Percentiles rank a stretch among this genome's conserved stretches.
phyloP scores from a whole-genome alignment of 2,888 invertebrate genomes.

The Meloe dianella region DNA sequence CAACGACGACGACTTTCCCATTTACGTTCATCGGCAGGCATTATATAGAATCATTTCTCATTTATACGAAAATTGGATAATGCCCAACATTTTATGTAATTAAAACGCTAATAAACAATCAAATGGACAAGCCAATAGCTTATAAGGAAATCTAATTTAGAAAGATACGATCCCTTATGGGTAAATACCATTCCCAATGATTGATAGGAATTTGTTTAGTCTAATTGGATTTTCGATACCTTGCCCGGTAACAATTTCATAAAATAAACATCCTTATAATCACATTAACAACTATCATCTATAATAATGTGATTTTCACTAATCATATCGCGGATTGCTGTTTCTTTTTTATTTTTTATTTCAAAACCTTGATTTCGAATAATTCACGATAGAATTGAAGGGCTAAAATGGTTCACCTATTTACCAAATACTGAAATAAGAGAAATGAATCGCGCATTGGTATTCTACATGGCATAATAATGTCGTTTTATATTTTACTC shows the following conservation, averaged over 20 bases:
- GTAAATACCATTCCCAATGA: background rate
- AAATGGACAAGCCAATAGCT: background rate
- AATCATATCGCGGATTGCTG: conserved; percentile 24
- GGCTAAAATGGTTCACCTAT: conserved; percentile 30
- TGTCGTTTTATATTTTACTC: conserved; percentile 35
- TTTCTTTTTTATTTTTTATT: no score
- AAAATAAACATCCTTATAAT: conserved; percentile 29
- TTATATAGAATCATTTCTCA: background rate
- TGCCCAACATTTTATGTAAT: conserved; percentile 8
- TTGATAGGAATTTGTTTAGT: background rate
- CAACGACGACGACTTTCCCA: background rate
- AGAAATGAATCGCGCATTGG: conserved; percentile 35
- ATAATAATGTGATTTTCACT: background rate
- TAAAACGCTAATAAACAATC: background rate
- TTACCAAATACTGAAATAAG: conserved; percentile 36
- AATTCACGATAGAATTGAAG: conserved; percentile 35
- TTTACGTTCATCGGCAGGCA: background rate
- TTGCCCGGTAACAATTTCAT: conserved; percentile 17
- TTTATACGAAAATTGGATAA: background rate
- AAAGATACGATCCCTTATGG: no score
- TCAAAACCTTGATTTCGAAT: conserved; percentile 34
- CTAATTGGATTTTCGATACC: background rate
- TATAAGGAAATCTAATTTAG: background rate
- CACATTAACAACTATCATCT: conserved; percentile 20
- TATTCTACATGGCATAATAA: conserved; percentile 39